A percentile compares a stretch with the other conserved stretches of the same genome.
phyloP scores from a whole-genome alignment of 1,140 invertebrate species.

The Euborellia annulipes region DNA sequence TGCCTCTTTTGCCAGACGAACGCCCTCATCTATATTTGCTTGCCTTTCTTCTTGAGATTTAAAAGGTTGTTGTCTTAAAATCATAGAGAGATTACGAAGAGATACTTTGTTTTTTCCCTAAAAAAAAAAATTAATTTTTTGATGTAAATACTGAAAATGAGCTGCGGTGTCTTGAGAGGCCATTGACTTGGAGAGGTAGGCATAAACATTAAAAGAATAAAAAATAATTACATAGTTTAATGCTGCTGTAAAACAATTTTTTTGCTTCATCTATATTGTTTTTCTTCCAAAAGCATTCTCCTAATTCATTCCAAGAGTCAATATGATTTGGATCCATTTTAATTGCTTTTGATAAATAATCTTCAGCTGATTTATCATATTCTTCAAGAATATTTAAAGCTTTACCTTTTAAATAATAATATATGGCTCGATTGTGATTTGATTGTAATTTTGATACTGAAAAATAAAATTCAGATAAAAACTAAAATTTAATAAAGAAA shows the following conservation, averaged over 20 bases:
- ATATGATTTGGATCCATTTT: constrained; percentile 68
- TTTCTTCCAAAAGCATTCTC: constrained; percentile 81
- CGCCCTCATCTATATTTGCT: constrained; percentile 50
- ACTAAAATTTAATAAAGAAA: too few species aligned
- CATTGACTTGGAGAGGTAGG: too few species aligned
- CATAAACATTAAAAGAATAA: constrained; percentile 8
- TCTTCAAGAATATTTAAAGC: constrained; percentile 56
- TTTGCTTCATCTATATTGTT: constrained; percentile 63
- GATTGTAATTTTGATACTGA: constrained; percentile 20
- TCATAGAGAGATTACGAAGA: constrained; percentile 68
- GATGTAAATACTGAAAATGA: constrained; percentile 8
- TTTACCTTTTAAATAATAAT: constrained; percentile 58
- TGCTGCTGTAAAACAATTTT: constrained; percentile 70
- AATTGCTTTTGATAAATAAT: constrained; percentile 62
- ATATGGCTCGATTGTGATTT: constrained; percentile 43
- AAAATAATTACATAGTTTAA: constrained; percentile 52
- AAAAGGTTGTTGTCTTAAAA: constrained; percentile 48
- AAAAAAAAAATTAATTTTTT: constrained; percentile 17
- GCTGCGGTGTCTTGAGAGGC: too few species aligned
- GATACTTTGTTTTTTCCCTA: constrained; percentile 64
- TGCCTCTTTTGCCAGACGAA: constrained; percentile 69
- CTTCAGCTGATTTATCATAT: constrained; percentile 51
- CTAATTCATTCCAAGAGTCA: constrained; percentile 79
- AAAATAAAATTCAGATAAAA: constrained; percentile 7
- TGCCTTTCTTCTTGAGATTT: constrained; percentile 36